A percentile compares a stretch with the other conserved stretches of the same genome.
Conservation (phyloP, 2,888 invertebrate genomes). For the Caenorhabditis imperialis region DNA sequence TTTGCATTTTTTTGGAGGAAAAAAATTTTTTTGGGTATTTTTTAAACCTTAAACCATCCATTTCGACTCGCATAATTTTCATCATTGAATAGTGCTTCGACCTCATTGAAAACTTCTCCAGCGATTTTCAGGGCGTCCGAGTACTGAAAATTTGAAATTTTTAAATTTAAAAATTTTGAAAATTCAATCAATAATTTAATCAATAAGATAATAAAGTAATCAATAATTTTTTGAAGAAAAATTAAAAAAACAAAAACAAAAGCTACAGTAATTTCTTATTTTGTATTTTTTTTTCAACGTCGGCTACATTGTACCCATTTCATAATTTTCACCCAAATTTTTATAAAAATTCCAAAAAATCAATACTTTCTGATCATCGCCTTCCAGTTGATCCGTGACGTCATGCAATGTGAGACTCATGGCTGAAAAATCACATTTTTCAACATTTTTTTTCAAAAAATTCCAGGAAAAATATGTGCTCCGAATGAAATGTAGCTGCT, state of each 20-base stretch:
- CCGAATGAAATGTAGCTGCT: background rate
- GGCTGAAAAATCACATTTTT: slow-evolving; percentile 16
- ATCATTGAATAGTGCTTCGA: slow-evolving; percentile 56
- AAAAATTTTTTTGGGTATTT: too few species aligned
- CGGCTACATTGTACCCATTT: background rate
- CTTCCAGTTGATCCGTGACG: slow-evolving; percentile 37
- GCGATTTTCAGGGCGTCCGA: too few species aligned
- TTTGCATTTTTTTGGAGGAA: too few species aligned
- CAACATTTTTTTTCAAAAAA: too few species aligned
- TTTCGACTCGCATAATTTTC: slow-evolving; percentile 34
- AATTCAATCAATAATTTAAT: background rate
- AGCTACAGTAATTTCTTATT: too few species aligned
- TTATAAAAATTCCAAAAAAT: slow-evolving; percentile 3
- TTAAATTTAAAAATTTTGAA: too few species aligned
- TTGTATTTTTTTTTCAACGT: too few species aligned
- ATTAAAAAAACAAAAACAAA: too few species aligned
- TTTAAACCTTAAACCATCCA: slow-evolving; percentile 53
- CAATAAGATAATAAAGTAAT: too few species aligned
- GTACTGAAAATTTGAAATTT: too few species aligned
- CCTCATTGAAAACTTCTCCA: slow-evolving; percentile 56
- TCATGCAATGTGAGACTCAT: slow-evolving; percentile 30
- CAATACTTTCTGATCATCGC: slow-evolving; percentile 29
- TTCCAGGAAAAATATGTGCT: background rate
- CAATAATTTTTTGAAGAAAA: too few species aligned
- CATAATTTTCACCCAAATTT: slow-evolving; percentile 1